Conservation (phyloP, 2,888 invertebrate species). For the Meliscaeva auricollis region DNA sequence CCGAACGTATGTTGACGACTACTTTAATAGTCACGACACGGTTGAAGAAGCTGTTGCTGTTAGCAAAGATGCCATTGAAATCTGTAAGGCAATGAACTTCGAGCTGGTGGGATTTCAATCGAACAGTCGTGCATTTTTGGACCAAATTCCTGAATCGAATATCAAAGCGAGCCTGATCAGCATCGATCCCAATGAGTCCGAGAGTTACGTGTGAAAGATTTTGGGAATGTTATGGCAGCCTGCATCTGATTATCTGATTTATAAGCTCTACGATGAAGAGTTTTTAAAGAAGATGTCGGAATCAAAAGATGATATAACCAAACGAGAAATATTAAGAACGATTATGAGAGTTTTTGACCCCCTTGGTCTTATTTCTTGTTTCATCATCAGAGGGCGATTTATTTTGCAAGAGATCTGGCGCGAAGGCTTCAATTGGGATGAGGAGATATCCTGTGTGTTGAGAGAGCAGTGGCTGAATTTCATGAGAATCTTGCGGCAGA, state of each 20-base stretch:
- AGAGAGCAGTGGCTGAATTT: background rate
- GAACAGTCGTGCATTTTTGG: constrained; percentile 6
- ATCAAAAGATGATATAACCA: background rate
- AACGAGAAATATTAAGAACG: constrained; percentile 16
- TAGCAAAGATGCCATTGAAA: too few relatives aligned
- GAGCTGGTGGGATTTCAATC: constrained; percentile 39
- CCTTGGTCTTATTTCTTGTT: constrained; percentile 12
- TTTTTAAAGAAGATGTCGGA: background rate
- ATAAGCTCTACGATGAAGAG: background rate
- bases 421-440: constrained; percentile 37
- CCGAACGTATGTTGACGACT: constrained; percentile 28
- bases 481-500: background rate
- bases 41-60: too few relatives aligned
- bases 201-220: constrained; percentile 4
- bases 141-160: constrained; percentile 4
- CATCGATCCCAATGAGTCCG: constrained; percentile 16
- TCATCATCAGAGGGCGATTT: constrained; percentile 27
- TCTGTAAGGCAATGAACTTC: too few relatives aligned
- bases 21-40: too few relatives aligned
- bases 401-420: constrained; percentile 48
- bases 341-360: constrained; percentile 44
- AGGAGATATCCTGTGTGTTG: background rate
- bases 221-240: constrained; percentile 36
- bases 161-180: constrained; percentile 3
- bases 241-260: background rate